Evolutionary conservation across 1,140 invertebrate genomes (phyloP).

Genomic region (Drosophila sechellia): DNA sequence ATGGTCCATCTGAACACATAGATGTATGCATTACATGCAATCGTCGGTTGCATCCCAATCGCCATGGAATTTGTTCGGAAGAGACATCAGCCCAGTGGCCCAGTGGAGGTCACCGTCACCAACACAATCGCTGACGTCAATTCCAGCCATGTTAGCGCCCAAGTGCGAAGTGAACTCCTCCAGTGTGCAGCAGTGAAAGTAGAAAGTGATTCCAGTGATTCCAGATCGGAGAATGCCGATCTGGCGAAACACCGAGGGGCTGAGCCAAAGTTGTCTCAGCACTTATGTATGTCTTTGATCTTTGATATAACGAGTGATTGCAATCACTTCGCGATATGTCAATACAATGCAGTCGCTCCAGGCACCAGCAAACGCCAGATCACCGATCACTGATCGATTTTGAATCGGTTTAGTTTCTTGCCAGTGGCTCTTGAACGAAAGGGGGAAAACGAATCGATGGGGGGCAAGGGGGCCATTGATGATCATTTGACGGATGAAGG

Average conservation of each 20-base stretch:
- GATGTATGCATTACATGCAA: not conserved
- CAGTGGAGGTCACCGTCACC: constrained; percentile 16
- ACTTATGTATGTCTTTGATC: too few species aligned
- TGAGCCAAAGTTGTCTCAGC: not conserved
- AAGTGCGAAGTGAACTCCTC: constrained; percentile 22
- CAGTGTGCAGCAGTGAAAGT: constrained; percentile 62
- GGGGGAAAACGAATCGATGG: not conserved
- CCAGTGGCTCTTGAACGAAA: constrained; percentile 17
- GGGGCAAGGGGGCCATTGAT: not conserved
- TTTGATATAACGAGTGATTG: too few species aligned
- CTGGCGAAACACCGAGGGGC: constrained; percentile 37
- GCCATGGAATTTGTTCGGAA: too few species aligned
- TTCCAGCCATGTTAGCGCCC: constrained; percentile 17
- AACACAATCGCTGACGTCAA: constrained; percentile 34
- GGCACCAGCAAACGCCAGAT: not conserved
- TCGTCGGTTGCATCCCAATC: too few species aligned
- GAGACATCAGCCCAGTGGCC: not conserved
- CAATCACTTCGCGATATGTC: not conserved
- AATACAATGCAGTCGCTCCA: not conserved
- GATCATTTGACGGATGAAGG: constrained; percentile 71
- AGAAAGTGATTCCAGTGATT: constrained; percentile 54
- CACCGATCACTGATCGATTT: constrained; percentile 26
- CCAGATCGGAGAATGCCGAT: constrained; percentile 17
- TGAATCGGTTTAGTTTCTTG: constrained; percentile 35
- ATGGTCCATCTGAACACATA: not conserved